Evolutionary conservation across 1,140 invertebrate species (phyloP), one percentile per base, ranked within the genome.

Genomic region (Leucophenga varia): DNA sequence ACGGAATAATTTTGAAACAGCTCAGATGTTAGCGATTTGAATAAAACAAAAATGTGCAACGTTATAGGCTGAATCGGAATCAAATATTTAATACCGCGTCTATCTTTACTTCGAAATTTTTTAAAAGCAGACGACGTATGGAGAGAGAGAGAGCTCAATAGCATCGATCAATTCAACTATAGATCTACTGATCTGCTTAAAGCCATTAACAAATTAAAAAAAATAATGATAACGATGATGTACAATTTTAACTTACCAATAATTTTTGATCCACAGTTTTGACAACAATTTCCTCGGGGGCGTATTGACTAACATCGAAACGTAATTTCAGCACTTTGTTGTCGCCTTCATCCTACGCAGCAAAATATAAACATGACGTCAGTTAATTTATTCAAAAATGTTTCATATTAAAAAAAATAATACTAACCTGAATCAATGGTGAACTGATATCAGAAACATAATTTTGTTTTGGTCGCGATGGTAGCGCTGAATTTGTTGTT

Each of bases 191-290:
- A n/a, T n/a, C n/a, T n/a, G n/a, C n/a, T n/a, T n/a, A n/a, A n/a
- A n/a, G n/a, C n/a, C n/a, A n/a, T n/a, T n/a, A n/a, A n/a, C n/a
- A n/a, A n/a, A n/a, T n/a, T n/a, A n/a, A n/a, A n/a, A n/a, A n/a
- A n/a, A n/a, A n/a, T n/a, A n/a, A n/a, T n/a, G n/a, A n/a, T n/a
- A n/a, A n/a, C n/a, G n/a, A n/a, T n/a, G n/a, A n/a, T n/a, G n/a
- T 30, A 8, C 25, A 39, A 28, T 10, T 34, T 44, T 8, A 17
- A 77, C 87, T 85, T 77, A 95, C 93, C 84, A 95, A 81, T 55
- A 96, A 81, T 82, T 95, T 95, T 77, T 95, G 95, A 79, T 96
- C 92, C 41, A 96, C 91, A 54, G 92, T 96, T 79, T 96, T 96
- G 43, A 97, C 92, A 59, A 95, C 90, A 74, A 97, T 95, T 81